A percentile compares a stretch with the other conserved stretches of the same genome.
phyloP scores from a whole-genome alignment of 2,888 invertebrate genomes.

The Sipunculus nudus region DNA sequence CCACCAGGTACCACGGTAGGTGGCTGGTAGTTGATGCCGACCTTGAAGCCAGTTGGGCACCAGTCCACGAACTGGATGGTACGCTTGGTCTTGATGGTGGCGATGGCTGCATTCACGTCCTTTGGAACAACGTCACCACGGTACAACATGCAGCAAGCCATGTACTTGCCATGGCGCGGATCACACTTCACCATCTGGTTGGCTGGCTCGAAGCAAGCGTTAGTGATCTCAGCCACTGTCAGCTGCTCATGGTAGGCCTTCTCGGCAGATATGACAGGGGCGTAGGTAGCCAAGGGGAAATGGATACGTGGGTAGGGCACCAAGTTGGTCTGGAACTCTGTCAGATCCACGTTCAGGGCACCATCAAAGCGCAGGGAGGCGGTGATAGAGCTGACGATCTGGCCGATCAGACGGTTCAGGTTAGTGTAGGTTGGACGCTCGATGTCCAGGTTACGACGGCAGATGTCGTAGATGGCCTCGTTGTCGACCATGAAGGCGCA shows the following conservation, averaged over 20 bases:
- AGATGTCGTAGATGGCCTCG: slow-evolving; percentile 91
- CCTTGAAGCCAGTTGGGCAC: too few relatives aligned
- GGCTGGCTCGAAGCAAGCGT: slow-evolving; percentile 84
- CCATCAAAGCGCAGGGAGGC: slow-evolving; percentile 69
- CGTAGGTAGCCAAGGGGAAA: slow-evolving; percentile 84
- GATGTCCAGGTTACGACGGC: slow-evolving; percentile 83
- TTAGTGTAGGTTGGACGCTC: slow-evolving; percentile 87
- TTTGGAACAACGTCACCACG: slow-evolving; percentile 93
- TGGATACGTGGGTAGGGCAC: slow-evolving; percentile 77
- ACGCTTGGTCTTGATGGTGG: slow-evolving; percentile 63
- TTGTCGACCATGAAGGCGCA: slow-evolving; percentile 93
- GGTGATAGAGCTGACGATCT: slow-evolving; percentile 73
- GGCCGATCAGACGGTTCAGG: slow-evolving; percentile 91
- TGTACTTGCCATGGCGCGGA: slow-evolving; percentile 67
- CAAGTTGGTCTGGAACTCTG: too few relatives aligned
- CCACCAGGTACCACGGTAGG: too few relatives aligned
- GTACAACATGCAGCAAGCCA: slow-evolving; percentile 68
- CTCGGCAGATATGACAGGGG: slow-evolving; percentile 71
- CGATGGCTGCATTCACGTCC: slow-evolving; percentile 73
- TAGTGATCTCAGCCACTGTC: slow-evolving; percentile 82
- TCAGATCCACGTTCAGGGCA: slow-evolving; percentile 69
- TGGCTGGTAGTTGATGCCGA: too few relatives aligned
- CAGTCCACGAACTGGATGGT: slow-evolving; percentile 69
- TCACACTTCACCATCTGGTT: slow-evolving; percentile 70
- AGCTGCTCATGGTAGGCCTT: slow-evolving; percentile 50